These are phyloP conservation scores for Argyrosomus regius DNA, from an alignment of 2,797 vertebrate genomes.

Conservation along the genomic window DNA sequence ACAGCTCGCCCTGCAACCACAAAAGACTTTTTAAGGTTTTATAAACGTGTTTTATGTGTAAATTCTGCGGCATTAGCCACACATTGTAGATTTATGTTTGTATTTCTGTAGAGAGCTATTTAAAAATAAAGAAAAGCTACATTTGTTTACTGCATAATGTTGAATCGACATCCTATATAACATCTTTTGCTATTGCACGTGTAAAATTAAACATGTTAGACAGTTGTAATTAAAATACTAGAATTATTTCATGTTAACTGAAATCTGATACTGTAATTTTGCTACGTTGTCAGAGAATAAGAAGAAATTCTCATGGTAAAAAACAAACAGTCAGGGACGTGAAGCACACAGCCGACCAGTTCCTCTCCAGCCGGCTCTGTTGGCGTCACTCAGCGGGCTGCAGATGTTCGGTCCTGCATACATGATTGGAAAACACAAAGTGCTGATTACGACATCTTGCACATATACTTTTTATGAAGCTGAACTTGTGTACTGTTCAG, in stretches of 20 bases:
- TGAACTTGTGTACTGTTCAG: not conserved
- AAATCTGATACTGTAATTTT: not conserved
- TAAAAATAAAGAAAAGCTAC: not conserved
- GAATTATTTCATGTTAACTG: not conserved
- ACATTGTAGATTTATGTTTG: too few species aligned
- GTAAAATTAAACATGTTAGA: not conserved
- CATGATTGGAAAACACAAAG: conserved; percentile 6
- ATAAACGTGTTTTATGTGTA: too few species aligned
- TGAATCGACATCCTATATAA: not conserved
- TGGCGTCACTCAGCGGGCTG: conserved; percentile 39
- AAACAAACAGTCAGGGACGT: too few species aligned
- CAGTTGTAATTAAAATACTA: not conserved
- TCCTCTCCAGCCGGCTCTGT: conserved; percentile 10
- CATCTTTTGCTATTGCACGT: not conserved
- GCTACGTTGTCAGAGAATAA: not conserved
- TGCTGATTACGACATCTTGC: conserved; percentile 1
- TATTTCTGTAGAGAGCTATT: not conserved
- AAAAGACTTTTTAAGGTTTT: too few species aligned
- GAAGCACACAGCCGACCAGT: not conserved
- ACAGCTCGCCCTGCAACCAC: too few species aligned
- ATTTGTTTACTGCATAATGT: not conserved
- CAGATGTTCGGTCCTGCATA: conserved; percentile 38
- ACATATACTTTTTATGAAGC: conserved; percentile 17
- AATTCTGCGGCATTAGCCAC: too few species aligned
- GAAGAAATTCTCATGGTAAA: not conserved